phyloP scores from a whole-genome alignment of 2,797 vertebrate genomes.

The Cyprinodon diabolis region DNA sequence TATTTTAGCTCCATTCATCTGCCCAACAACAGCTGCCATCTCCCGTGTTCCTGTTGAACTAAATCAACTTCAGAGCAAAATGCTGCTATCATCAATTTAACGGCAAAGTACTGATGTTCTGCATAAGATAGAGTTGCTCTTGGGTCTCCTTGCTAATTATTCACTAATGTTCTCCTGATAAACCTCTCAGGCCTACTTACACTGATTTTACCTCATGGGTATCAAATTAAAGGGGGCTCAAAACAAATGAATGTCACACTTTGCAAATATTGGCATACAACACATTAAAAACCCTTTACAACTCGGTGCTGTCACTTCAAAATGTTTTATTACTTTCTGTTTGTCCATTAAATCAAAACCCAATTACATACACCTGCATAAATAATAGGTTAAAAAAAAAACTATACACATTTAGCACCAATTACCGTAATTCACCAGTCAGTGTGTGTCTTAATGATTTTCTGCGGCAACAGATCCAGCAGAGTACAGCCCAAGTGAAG shows the following conservation, averaged over 20 bases:
- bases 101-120: too few species aligned
- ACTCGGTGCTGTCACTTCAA: not conserved
- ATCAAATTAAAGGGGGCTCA: too few species aligned
- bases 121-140: too few species aligned
- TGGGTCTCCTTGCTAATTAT: too few species aligned
- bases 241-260: too few species aligned
- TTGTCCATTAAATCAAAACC: not conserved
- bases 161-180: too few species aligned
- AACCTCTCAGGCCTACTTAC: not conserved
- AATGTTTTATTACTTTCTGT: not conserved
- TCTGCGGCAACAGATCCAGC: not conserved
- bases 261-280: too few species aligned
- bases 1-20: not conserved
- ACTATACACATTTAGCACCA: not conserved
- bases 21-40: not conserved
- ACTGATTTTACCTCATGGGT: not conserved
- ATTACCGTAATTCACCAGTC: not conserved
- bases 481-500: not conserved
- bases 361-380: not conserved
- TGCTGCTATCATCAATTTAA: not conserved
- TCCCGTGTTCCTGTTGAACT: not conserved
- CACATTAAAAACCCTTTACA: not conserved
- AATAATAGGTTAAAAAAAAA: not conserved
- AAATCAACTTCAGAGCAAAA: not conserved
- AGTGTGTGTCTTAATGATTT: not conserved